Percentiles rank a stretch among this genome's conserved stretches.
phyloP scores from a whole-genome alignment of 2,888 invertebrate genomes.

The Hypsopygia costalis region DNA sequence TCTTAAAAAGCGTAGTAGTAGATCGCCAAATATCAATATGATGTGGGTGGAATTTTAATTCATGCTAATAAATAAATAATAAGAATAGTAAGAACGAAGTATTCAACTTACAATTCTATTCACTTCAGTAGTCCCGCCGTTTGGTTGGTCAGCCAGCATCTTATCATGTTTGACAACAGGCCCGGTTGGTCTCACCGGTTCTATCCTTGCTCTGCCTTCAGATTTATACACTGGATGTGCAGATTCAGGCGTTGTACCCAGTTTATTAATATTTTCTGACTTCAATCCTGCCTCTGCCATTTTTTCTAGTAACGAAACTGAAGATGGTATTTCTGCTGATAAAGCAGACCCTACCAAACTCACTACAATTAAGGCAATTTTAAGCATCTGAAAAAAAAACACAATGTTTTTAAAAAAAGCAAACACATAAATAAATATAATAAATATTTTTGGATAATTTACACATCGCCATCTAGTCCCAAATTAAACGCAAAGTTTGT shows the following conservation, averaged over 20 bases:
- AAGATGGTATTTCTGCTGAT: conserved; percentile 50
- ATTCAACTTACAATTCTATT: conserved; percentile 58
- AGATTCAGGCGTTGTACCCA: conserved; percentile 31
- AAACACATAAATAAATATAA: no score
- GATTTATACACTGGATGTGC: conserved; percentile 55
- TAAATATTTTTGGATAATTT: no score
- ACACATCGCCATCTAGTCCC: no score
- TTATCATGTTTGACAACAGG: conserved; percentile 53
- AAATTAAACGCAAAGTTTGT: no score
- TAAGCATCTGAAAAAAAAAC: conserved; percentile 52
- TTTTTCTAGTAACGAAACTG: conserved; percentile 42
- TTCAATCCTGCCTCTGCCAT: conserved; percentile 40
- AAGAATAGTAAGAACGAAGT: no score
- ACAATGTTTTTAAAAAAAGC: not conserved
- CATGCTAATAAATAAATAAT: no score
- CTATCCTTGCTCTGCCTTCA: conserved; percentile 50
- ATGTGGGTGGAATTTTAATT: no score
- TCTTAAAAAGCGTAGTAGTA: no score
- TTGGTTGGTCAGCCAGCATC: conserved; percentile 64
- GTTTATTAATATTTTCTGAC: conserved; percentile 37
- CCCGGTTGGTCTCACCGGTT: conserved; percentile 47
- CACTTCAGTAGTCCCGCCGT: conserved; percentile 35
- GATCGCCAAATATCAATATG: no score
- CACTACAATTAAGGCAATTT: conserved; percentile 28
- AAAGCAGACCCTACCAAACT: conserved; percentile 32